Evolutionary conservation across 2,888 invertebrate genomes (phyloP), one percentile per base, ranked within the genome.

Genomic region (Ectropis crepuscularia): DNA sequence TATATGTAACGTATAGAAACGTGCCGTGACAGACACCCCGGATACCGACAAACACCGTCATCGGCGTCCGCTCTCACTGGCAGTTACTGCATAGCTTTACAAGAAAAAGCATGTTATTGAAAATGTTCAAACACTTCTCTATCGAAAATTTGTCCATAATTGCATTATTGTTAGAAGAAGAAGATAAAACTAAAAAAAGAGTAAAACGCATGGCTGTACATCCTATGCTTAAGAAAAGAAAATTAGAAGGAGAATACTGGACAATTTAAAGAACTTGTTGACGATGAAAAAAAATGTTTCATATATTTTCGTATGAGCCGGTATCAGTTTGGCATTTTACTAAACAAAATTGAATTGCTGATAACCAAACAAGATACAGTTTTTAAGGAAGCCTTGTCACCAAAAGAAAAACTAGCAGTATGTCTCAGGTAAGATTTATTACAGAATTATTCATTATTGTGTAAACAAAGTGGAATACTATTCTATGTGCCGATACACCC

Each of bases 321-420:
- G 50, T 64, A 64, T 64, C 55, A 64, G 63, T 58, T 63, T 59
- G 54, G 59, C 54, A 63, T 63, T 62, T 62, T 64, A 60, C 60
- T 64, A 60, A 64, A 60, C 50, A 64, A 48, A 48, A 48, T 48
- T 37, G 37, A 48, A 48, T 37, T 48, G 43, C 43, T 43, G 65
- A 65, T 65, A 64, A 64, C 60, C 63, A 61, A 64, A 64, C 57
- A 64, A 62, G 54, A 60, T 55, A 60, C 64, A 60, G 58, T 60
- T 60, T 64, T 64, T 48, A 64, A 55, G 60, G 65, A 66, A 63
- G 62, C 58, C 50, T 59, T 66, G 62, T 62, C 58, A 65, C 65
- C 68, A 63, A 66, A 64, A 66, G 68, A 70, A 68, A 70, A 70
- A 47, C 70, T 67, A 65, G 68, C 66, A 67, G 65, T 67, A 65